A percentile compares a stretch with the other conserved stretches of the same genome.
phyloP scores from a whole-genome alignment of 2,888 invertebrate genomes.

The Mesorhabditis sp. region DNA sequence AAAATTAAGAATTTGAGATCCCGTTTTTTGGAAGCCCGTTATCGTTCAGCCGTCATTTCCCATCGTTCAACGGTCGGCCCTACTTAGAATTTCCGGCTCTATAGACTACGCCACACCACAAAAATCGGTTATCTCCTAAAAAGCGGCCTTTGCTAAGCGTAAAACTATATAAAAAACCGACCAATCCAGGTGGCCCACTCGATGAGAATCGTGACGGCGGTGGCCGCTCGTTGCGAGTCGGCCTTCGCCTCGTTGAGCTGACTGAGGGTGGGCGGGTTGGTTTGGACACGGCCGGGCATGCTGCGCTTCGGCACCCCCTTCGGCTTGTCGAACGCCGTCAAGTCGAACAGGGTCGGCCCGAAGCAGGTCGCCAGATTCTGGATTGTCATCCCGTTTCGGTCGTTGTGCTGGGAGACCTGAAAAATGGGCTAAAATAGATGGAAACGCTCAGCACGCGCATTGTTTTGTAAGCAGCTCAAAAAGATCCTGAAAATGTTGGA shows the following conservation, averaged over 20 bases:
- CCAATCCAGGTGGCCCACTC: slow-evolving; percentile 3
- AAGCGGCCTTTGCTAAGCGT: too few species aligned
- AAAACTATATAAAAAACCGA: neutral
- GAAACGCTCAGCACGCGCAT: too few species aligned
- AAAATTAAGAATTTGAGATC: too few species aligned
- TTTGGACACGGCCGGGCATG: neutral
- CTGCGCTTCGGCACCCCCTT: neutral
- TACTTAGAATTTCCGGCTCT: too few species aligned
- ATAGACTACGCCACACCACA: too few species aligned
- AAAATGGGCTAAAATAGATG: too few species aligned
- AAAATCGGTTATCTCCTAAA: too few species aligned
- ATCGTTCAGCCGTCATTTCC: too few species aligned
- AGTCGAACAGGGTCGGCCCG: slow-evolving; percentile 3
- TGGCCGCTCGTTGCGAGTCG: neutral
- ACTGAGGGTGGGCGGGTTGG: neutral
- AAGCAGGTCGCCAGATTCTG: slow-evolving; percentile 2
- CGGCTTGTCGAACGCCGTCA: neutral
- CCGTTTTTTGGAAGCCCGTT: too few species aligned
- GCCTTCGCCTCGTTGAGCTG: neutral
- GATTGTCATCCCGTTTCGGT: neutral
- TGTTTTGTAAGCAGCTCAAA: too few species aligned
- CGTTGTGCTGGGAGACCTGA: slow-evolving; percentile 4
- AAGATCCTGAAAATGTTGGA: too few species aligned
- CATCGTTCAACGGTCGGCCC: too few species aligned
- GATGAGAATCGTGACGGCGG: neutral